Percentiles rank a stretch among this genome's conserved stretches.
Evolutionary conservation across 1,140 invertebrate species (phyloP).

Genomic region (Calliopsis andreniformis): DNA sequence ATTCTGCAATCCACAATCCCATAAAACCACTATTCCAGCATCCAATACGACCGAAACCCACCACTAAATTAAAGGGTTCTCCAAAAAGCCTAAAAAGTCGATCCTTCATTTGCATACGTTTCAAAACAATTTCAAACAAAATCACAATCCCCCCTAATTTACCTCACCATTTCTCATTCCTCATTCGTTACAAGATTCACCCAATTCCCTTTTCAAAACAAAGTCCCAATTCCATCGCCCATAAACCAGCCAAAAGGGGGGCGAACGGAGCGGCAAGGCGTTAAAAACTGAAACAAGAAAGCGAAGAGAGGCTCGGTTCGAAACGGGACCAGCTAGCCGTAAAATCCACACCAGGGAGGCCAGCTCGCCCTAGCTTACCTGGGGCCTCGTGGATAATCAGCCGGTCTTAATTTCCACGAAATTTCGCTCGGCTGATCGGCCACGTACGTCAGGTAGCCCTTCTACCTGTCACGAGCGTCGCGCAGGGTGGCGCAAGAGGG

Average conservation of each 20-base stretch:
- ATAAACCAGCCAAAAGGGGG: neutral
- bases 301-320: too few species aligned
- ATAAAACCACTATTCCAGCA: too few species aligned
- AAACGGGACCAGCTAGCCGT: too few species aligned
- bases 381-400: neutral
- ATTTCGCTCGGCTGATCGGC: neutral
- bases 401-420: constrained; percentile 7
- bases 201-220: neutral
- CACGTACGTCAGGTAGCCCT: neutral
- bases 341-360: neutral
- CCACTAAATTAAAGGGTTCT: too few species aligned
- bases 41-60: too few species aligned
- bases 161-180: neutral
- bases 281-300: neutral
- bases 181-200: too few species aligned
- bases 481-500: neutral
- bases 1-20: too few species aligned
- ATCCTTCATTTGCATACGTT: too few species aligned
- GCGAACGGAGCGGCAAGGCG: neutral
- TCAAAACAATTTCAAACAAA: too few species aligned
- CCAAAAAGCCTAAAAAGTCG: too few species aligned
- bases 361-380: neutral
- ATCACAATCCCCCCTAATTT: too few species aligned
- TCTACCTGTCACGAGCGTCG: constrained; percentile 39
- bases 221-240: too few species aligned